Percentiles rank a stretch among this genome's conserved stretches.
These are phyloP conservation scores for Mystacornis crossleyi DNA, from an alignment of 2,113 vertebrate species.

Conservation along the genomic window DNA sequence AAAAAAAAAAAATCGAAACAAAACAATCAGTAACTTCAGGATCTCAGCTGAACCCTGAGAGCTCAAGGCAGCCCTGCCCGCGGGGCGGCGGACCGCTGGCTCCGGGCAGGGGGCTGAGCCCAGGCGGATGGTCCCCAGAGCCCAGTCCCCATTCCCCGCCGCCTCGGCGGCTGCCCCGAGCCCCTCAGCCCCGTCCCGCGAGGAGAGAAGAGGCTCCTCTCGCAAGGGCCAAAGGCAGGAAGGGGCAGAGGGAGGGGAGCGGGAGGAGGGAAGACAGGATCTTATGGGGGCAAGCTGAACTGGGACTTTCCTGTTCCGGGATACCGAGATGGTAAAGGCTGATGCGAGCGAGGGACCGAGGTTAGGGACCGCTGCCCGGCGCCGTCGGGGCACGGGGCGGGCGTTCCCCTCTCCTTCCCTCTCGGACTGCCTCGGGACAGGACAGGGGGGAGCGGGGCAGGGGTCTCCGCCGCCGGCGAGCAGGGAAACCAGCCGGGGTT, in stretches of 20 bases:
- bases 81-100: neutral
- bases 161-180: neutral
- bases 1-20: no score
- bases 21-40: neutral
- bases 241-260: constrained; percentile 11
- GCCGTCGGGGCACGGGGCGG: neutral
- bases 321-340: neutral
- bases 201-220: neutral
- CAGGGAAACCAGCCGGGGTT: neutral
- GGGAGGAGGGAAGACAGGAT: constrained; percentile 48
- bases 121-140: neutral
- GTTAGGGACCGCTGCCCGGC: neutral
- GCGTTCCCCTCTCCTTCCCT: neutral
- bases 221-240: neutral
- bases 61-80: neutral
- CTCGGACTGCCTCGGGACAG: neutral
- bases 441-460: neutral
- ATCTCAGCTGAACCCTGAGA: neutral
- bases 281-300: constrained; percentile 41
- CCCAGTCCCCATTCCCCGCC: neutral
- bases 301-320: constrained; percentile 66
- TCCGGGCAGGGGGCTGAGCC: neutral
- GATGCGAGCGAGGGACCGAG: neutral
- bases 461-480: neutral
- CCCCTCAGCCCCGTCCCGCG: neutral